Evolutionary conservation across 2,797 vertebrate genomes (phyloP).

Genomic region (Botia almorhae): DNA sequence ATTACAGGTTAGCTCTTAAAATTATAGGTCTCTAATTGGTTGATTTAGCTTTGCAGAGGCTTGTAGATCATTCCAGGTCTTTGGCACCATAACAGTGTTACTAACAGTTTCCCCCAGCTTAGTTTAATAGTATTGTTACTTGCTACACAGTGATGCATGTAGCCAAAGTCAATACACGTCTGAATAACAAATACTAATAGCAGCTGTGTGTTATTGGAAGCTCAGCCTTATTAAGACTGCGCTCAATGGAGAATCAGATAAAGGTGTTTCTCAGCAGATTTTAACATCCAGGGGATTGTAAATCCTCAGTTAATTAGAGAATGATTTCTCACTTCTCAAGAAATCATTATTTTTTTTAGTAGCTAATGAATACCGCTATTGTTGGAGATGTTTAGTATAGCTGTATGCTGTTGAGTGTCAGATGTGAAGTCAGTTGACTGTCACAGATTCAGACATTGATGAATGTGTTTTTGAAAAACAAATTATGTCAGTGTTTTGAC

Average conservation of each 20-base stretch:
- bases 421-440: neutral
- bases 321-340: constrained; percentile 20
- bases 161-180: neutral
- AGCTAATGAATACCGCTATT: neutral
- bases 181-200: constrained; percentile 3
- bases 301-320: constrained; percentile 29
- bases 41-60: neutral
- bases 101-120: constrained; percentile 2
- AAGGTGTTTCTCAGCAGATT: constrained; percentile 48
- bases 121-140: neutral
- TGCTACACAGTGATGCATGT: neutral
- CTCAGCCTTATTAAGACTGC: constrained; percentile 22
- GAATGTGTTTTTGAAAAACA: neutral
- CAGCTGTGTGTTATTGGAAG: constrained; percentile 17
- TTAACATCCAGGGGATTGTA: constrained; percentile 28
- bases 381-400: neutral
- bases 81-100: neutral
- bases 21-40: neutral
- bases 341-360: constrained; percentile 5
- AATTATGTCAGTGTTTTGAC: neutral
- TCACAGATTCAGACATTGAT: neutral
- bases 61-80: constrained; percentile 15
- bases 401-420: neutral
- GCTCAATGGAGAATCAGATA: constrained; percentile 48
- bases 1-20: constrained; percentile 5